phyloP scores from a whole-genome alignment of 2,888 invertebrate species.

The Scaptomyza parva region DNA sequence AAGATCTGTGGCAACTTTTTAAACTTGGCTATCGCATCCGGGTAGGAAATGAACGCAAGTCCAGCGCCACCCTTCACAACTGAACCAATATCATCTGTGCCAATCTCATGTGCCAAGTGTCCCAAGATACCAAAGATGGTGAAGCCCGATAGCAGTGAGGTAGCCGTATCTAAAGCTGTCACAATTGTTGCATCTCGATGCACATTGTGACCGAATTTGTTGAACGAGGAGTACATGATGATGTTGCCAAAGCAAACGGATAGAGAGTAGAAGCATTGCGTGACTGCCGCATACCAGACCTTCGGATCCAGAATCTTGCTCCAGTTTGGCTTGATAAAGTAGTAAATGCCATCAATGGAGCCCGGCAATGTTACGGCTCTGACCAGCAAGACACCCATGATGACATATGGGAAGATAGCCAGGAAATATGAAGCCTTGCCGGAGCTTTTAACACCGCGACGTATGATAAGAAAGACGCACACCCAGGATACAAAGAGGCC shows the following conservation, averaged over 20 bases:
- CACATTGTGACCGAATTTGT: slow-evolving; percentile 87
- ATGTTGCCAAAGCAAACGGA: slow-evolving; percentile 88
- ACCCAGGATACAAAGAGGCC: slow-evolving; percentile 86
- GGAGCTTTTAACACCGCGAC: slow-evolving; percentile 87
- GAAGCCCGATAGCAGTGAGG: slow-evolving; percentile 86
- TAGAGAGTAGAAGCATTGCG: slow-evolving; percentile 88
- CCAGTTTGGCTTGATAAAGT: slow-evolving; percentile 89
- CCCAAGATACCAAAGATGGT: slow-evolving; percentile 87
- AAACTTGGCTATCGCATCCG: slow-evolving; percentile 87
- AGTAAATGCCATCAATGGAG: slow-evolving; percentile 87
- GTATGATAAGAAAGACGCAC: slow-evolving; percentile 86
- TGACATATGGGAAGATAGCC: slow-evolving; percentile 89
- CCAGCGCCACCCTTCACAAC: slow-evolving; percentile 86
- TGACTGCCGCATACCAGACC: slow-evolving; percentile 88
- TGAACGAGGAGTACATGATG: slow-evolving; percentile 88
- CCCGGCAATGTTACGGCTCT: slow-evolving; percentile 87
- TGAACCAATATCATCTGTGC: slow-evolving; percentile 85
- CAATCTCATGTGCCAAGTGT: slow-evolving; percentile 86
- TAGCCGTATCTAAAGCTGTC: slow-evolving; percentile 86
- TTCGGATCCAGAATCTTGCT: slow-evolving; percentile 87
- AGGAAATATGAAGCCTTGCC: slow-evolving; percentile 91
- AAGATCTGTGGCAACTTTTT: slow-evolving; percentile 86
- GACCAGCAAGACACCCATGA: slow-evolving; percentile 88
- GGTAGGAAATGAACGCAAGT: slow-evolving; percentile 87
- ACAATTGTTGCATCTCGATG: slow-evolving; percentile 87